Percentiles rank a stretch among this genome's conserved stretches.
Evolutionary conservation across 2,797 vertebrate genomes (phyloP).

Genomic region (Phaenicophaeus curvirostris): DNA sequence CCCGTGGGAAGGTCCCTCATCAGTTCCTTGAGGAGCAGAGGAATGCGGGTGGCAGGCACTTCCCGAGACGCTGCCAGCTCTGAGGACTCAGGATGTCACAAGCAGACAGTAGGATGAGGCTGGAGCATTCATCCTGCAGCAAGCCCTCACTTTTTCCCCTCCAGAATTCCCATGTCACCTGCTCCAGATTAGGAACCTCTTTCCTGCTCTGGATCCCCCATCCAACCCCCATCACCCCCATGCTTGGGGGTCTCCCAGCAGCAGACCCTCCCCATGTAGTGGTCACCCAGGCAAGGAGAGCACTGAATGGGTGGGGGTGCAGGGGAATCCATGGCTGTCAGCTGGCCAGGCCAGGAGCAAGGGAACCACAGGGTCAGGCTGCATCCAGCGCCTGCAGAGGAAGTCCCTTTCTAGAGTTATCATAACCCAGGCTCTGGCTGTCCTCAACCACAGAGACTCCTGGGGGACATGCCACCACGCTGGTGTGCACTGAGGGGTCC

Average conservation of each 20-base stretch:
- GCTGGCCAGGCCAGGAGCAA: neutral
- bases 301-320: accelerated
- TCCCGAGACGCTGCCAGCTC: neutral
- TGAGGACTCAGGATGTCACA: neutral
- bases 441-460: neutral
- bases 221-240: accelerated
- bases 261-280: neutral
- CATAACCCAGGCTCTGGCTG: accelerated
- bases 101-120: neutral
- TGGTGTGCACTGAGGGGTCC: neutral
- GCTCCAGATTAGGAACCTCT: neutral
- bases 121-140: neutral
- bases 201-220: neutral
- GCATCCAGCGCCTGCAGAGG: neutral
- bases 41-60: neutral
- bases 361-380: constrained; percentile 23
- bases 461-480: neutral
- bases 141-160: accelerated
- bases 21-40: neutral
- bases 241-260: accelerated
- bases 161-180: neutral
- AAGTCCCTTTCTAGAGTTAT: neutral
- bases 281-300: neutral
- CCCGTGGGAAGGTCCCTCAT: constrained; percentile 42
- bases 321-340: neutral